Evolutionary conservation across 2,888 invertebrate species (phyloP), one percentile per base, ranked within the genome.

Genomic region (Oscheius sp.): DNA sequence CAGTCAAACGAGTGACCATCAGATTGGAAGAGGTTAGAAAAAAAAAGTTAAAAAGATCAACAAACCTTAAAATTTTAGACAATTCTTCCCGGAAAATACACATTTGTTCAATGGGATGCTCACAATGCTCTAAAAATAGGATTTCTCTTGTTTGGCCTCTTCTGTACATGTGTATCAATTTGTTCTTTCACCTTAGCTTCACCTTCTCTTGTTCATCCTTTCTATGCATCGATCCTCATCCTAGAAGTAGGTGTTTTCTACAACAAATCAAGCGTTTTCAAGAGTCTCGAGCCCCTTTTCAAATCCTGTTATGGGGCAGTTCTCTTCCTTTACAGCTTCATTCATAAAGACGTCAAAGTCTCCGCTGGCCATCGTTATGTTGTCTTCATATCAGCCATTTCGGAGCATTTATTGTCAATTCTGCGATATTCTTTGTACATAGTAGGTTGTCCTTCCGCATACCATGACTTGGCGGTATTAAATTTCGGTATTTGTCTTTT

Each of bases 191-290:
- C 70, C 2, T 6, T 69, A 9, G 30, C 71, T 22, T 49, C 70
- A n/a, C 47, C 28, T 22, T 36, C 44, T 12, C 54, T 68, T 1
- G 32, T 75, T 24, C 67, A 70, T 56, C 38, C 57, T 0, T 32
- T 56, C 33, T 75, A 72, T 56, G 61, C 72, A 0, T 17, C 30
- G 3, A 56, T 77, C 17, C 30, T 77, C 17, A 22, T 75, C 9
- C 17, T 73, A 3, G 72, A 77, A 30, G 69, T 70, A 28, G 36
- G 51, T 51, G 26, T 28, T 30, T 28, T 28, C 33, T 8, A 44
- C 24, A 22, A 24, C 24, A 22, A 47, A 22, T 24, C 20, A 47
- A 47, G 24, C n/a, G 6, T 6, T 26, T 59, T 59, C 17, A n/a
- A 59, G 59, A 59, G 59, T 17, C 2, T 44, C 8, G 59, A 59